Evolutionary conservation across 2,113 vertebrate genomes (phyloP).

Genomic region (Thunnus maccoyii): DNA sequence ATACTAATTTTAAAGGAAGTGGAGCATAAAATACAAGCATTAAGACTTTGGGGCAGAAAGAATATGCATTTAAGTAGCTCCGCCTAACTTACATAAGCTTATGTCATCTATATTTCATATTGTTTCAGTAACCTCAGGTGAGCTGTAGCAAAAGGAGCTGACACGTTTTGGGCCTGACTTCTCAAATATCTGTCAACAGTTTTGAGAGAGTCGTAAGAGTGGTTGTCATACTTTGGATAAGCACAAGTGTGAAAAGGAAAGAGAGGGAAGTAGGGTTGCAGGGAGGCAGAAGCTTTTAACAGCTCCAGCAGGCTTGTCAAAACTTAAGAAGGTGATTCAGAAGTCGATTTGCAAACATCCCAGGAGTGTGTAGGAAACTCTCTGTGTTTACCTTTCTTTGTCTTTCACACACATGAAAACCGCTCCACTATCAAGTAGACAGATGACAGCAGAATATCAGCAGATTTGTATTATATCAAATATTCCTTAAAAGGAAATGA

Average conservation of each 20-base stretch:
- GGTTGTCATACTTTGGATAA: background rate
- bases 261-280: background rate
- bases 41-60: too few relatives aligned
- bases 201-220: slow-evolving; percentile 9
- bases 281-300: slow-evolving; percentile 25
- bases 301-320: slow-evolving; percentile 28
- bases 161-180: slow-evolving; percentile 1
- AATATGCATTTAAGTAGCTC: background rate
- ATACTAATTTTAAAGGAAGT: background rate
- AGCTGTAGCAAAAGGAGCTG: background rate
- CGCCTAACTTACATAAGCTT: background rate
- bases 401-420: background rate
- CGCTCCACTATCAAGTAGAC: background rate
- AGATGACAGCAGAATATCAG: slow-evolving; percentile 13
- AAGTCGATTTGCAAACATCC: slow-evolving; percentile 18
- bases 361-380: slow-evolving; percentile 9
- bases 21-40: background rate
- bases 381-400: background rate
- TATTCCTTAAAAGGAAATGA: slow-evolving; percentile 22
- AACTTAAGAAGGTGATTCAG: slow-evolving; percentile 10
- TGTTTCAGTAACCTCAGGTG: slow-evolving; percentile 10
- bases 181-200: slow-evolving; percentile 40
- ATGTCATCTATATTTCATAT: background rate
- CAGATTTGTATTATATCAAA: slow-evolving; percentile 30
- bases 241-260: slow-evolving; percentile 27